Conservation (phyloP, 1,140 invertebrate genomes). For the Heliconius congener region DNA sequence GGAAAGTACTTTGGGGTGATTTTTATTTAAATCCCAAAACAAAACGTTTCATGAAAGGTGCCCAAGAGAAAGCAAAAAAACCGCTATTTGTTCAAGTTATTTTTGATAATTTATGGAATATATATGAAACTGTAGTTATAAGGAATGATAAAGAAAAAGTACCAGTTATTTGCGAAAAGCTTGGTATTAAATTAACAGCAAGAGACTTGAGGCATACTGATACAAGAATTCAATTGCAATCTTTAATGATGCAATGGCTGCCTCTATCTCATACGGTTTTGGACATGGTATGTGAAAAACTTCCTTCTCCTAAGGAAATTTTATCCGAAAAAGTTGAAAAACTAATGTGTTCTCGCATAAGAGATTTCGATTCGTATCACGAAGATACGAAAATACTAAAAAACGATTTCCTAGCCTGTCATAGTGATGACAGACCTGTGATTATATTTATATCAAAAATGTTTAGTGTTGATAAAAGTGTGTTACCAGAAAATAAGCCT, state of each 20-base stretch:
- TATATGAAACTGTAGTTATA: constrained; percentile 92
- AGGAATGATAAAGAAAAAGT: constrained; percentile 92
- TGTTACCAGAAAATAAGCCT: constrained; percentile 87
- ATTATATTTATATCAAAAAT: constrained; percentile 98
- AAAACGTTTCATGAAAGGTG: constrained; percentile 94
- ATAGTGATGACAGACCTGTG: constrained; percentile 85
- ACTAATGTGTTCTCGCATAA: constrained; percentile 87
- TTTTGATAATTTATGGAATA: constrained; percentile 95
- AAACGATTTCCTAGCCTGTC: constrained; percentile 88
- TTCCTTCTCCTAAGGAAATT: constrained; percentile 92
- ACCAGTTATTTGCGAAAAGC: constrained; percentile 89
- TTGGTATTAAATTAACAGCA: constrained; percentile 89
- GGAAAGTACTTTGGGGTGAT: constrained; percentile 96
- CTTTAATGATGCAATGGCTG: constrained; percentile 94
- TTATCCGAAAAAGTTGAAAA: constrained; percentile 88
- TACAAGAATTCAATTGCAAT: constrained; percentile 88
- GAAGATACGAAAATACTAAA: constrained; percentile 88
- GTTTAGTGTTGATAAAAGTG: constrained; percentile 89
- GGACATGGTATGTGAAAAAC: constrained; percentile 89
- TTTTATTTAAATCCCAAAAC: constrained; percentile 94
- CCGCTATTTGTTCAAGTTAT: constrained; percentile 98
- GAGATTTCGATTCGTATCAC: constrained; percentile 87
- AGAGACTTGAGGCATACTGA: constrained; percentile 92
- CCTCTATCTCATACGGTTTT: constrained; percentile 91
- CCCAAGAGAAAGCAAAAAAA: constrained; percentile 96